A percentile compares a stretch with the other conserved stretches of the same genome.
phyloP scores from a whole-genome alignment of 2,888 invertebrate genomes.

The Frankliniella fusca region DNA sequence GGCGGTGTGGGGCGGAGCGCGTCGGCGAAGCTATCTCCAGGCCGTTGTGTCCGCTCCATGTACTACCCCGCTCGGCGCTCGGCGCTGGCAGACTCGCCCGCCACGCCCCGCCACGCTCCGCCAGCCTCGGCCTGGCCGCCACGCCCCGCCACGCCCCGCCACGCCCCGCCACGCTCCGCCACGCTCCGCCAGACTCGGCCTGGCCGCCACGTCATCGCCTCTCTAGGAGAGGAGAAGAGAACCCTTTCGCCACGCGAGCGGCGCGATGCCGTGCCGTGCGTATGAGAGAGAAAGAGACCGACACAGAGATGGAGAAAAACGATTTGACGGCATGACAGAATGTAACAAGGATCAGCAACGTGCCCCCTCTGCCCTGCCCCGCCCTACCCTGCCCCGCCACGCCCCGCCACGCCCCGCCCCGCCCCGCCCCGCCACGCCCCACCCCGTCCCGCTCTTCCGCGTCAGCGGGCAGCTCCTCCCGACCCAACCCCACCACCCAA shows the following conservation, averaged over 20 bases:
- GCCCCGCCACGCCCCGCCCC: too few species aligned
- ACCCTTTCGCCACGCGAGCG: not conserved
- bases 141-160: not conserved
- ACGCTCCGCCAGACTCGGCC: not conserved
- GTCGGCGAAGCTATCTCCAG: not conserved
- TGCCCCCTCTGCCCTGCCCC: too few species aligned
- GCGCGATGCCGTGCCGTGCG: not conserved
- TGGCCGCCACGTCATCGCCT: not conserved
- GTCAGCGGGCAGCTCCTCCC: too few species aligned
- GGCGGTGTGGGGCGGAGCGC: not conserved
- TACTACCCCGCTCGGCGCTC: not conserved
- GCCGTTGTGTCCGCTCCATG: not conserved
- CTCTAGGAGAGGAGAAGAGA: not conserved
- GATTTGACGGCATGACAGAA: too few species aligned
- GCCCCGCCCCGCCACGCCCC: too few species aligned
- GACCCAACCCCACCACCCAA: too few species aligned
- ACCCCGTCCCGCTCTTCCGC: too few species aligned
- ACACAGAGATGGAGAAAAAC: not conserved
- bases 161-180: not conserved
- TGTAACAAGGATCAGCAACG: too few species aligned
- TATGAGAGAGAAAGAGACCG: not conserved
- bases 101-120: not conserved
- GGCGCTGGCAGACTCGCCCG: not conserved
- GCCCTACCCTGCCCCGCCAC: too few species aligned
- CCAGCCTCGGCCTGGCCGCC: too few species aligned